Percentiles rank a stretch among this genome's conserved stretches.
Conservation (phyloP, 1,140 invertebrate species). For the Zaprionus gabonicus region DNA sequence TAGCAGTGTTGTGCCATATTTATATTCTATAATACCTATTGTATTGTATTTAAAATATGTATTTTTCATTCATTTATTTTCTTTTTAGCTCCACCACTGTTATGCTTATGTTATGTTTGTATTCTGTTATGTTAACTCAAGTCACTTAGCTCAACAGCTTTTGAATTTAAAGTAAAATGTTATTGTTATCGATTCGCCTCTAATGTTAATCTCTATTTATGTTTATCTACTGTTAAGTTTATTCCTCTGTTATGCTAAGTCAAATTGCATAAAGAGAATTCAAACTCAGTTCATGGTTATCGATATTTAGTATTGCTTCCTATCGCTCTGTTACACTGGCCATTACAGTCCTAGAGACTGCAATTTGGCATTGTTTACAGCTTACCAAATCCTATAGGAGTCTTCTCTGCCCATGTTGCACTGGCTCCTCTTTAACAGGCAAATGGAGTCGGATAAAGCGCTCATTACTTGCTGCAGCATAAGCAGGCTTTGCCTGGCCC, state of each 20-base stretch:
- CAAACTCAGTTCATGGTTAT: background rate
- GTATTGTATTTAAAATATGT: background rate
- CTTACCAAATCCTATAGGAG: too few species aligned
- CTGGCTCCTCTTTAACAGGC: background rate
- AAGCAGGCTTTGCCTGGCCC: slow-evolving; percentile 2
- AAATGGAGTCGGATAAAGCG: slow-evolving; percentile 5
- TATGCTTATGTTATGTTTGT: background rate
- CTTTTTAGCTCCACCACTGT: background rate
- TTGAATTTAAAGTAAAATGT: too few species aligned
- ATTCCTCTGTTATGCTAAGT: too few species aligned
- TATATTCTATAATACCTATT: too few species aligned
- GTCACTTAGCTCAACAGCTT: background rate
- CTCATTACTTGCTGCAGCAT: slow-evolving; percentile 1
- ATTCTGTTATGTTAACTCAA: background rate
- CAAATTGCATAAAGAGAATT: too few species aligned
- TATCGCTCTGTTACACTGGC: too few species aligned
- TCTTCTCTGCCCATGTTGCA: background rate
- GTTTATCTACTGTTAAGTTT: too few species aligned
- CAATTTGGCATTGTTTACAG: too few species aligned
- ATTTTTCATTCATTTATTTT: background rate
- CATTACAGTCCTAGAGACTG: too few species aligned
- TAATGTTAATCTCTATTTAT: too few species aligned
- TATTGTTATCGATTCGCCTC: too few species aligned
- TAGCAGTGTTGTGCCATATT: too few species aligned
- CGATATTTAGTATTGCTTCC: background rate